A percentile compares a stretch with the other conserved stretches of the same genome.
Evolutionary conservation across 2,888 invertebrate species (phyloP).

Genomic region (Volucella zonaria): DNA sequence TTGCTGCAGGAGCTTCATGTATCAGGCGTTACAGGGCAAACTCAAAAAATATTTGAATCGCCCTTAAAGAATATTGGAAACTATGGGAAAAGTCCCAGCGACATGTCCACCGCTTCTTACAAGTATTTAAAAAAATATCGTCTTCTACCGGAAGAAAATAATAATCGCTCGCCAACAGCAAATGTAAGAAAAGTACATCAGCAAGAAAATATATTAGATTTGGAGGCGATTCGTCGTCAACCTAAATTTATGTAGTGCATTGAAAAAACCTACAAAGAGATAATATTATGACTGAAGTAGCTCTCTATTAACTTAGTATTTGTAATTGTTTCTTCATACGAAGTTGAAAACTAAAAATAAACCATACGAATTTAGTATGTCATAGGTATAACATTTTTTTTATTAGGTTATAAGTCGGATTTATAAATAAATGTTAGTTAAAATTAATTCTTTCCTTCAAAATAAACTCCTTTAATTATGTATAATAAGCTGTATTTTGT

Average conservation of each 20-base stretch:
- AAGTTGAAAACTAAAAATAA: background rate
- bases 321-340: background rate
- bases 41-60: conserved; percentile 40
- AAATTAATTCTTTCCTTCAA: background rate
- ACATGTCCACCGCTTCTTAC: conserved; percentile 80
- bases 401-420: conserved; percentile 30
- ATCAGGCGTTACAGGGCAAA: conserved; percentile 50
- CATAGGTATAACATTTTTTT: conserved; percentile 28
- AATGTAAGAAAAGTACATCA: conserved; percentile 62
- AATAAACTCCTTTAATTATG: no score
- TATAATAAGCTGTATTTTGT: no score
- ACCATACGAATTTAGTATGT: conserved; percentile 31
- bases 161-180: conserved; percentile 58
- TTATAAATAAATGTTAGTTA: conserved; percentile 27
- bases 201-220: conserved; percentile 77
- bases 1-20: conserved; percentile 78
- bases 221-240: conserved; percentile 79
- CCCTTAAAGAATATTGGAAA: conserved; percentile 77
- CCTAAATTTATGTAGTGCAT: conserved; percentile 78
- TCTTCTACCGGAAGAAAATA: conserved; percentile 78
- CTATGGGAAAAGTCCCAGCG: conserved; percentile 76
- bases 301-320: conserved; percentile 16
- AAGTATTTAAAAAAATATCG: conserved; percentile 81
- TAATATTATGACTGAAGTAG: conserved; percentile 4
- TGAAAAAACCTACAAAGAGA: background rate